These are phyloP conservation scores for Hippocampus barbouri DNA, from an alignment of 2,113 vertebrate genomes.

Conservation along the genomic window DNA sequence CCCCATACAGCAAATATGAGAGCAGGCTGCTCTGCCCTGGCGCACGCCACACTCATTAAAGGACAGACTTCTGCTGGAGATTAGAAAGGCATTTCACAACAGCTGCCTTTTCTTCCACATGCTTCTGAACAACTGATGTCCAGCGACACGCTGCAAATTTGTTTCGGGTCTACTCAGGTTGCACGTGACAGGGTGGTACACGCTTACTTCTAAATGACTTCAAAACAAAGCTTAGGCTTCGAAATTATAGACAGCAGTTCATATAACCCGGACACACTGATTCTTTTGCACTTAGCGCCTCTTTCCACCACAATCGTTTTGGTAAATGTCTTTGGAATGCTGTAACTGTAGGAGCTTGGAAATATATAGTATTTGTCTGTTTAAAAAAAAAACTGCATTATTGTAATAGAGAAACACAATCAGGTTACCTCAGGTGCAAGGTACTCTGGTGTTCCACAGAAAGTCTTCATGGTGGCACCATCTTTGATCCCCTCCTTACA, in stretches of 20 bases:
- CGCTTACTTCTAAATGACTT: neutral
- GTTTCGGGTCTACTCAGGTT: constrained; percentile 16
- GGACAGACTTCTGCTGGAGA: constrained; percentile 54
- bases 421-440: constrained; percentile 84
- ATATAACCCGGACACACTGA: too few relatives aligned
- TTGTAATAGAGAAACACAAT: neutral
- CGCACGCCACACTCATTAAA: constrained; percentile 56
- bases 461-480: constrained; percentile 92
- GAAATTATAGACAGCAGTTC: too few relatives aligned
- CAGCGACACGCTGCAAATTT: constrained; percentile 33
- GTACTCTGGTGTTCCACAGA: constrained; percentile 92
- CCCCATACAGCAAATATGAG: constrained; percentile 41
- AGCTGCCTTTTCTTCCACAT: constrained; percentile 57
- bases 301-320: neutral
- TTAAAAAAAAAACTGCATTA: neutral
- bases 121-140: constrained; percentile 39
- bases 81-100: constrained; percentile 63
- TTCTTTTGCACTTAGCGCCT: neutral
- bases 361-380: neutral
- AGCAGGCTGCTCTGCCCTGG: constrained; percentile 52
- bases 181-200: neutral
- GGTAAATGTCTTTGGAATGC: neutral
- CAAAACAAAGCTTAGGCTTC: neutral
- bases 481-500: constrained; percentile 92
- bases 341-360: neutral